These are phyloP conservation scores for Lasioglossum vierecki DNA, from an alignment of 2,888 invertebrate genomes.

Conservation along the genomic window DNA sequence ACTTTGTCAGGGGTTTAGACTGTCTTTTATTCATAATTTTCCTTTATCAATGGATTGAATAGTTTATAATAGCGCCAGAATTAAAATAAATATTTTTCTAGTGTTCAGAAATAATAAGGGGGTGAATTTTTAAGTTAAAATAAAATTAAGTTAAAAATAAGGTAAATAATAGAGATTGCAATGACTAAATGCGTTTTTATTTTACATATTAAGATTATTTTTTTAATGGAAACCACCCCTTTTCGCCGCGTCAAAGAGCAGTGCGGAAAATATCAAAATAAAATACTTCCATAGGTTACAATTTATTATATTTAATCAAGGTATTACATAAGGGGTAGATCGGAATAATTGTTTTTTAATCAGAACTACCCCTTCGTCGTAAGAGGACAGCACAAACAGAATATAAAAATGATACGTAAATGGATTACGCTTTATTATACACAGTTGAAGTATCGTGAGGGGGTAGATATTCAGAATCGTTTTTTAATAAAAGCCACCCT, in stretches of 20 bases:
- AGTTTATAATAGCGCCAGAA: not conserved
- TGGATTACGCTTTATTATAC: not conserved
- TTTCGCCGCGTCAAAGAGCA: not conserved
- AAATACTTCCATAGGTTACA: too few relatives aligned
- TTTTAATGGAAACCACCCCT: not conserved
- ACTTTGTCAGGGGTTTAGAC: not conserved
- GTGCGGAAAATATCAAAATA: not conserved
- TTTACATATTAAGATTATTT: not conserved
- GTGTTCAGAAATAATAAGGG: too few relatives aligned
- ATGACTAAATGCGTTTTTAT: not conserved
- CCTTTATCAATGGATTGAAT: not conserved
- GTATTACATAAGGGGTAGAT: not conserved
- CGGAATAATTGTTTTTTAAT: not conserved
- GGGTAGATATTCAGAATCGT: not conserved
- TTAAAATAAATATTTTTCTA: not conserved
- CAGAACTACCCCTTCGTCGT: not conserved
- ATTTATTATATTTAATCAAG: not conserved
- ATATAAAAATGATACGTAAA: not conserved
- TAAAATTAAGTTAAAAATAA: not conserved
- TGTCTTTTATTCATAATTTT: not conserved
- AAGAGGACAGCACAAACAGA: not conserved
- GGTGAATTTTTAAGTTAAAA: not conserved
- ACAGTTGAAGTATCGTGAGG: not conserved
- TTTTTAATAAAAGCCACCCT: conserved; percentile 1
- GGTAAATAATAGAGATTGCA: too few relatives aligned